These are phyloP conservation scores for Calycopis cecrops DNA, from an alignment of 1,140 invertebrate genomes.

Conservation along the genomic window DNA sequence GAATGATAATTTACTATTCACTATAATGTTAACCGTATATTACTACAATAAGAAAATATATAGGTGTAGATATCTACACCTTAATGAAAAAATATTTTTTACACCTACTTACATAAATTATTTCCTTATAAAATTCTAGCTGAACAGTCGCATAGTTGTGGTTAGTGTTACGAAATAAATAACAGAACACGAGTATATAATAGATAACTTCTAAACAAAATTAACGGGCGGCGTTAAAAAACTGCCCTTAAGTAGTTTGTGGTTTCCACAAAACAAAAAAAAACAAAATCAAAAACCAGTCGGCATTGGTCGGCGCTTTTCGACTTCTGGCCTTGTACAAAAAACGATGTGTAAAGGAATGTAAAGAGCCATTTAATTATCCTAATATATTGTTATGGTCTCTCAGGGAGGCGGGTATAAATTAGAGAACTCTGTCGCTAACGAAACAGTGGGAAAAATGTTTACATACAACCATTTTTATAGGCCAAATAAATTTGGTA, in stretches of 20 bases:
- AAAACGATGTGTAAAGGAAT: conserved; percentile 74
- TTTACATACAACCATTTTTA: conserved; percentile 4
- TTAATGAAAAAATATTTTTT: no score
- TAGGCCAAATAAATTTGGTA: not conserved
- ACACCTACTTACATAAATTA: not conserved
- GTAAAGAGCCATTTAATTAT: conserved; percentile 75
- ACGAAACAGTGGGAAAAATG: conserved; percentile 17
- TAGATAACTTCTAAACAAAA: conserved; percentile 38
- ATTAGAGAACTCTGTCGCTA: conserved; percentile 26
- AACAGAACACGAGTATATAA: conserved; percentile 3
- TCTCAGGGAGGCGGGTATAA: conserved; percentile 42
- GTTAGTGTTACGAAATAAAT: conserved; percentile 6
- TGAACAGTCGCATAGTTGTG: not conserved
- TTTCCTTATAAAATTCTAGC: not conserved
- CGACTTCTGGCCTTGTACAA: conserved; percentile 65
- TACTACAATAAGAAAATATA: no score
- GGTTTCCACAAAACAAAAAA: conserved; percentile 64
- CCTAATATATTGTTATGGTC: conserved; percentile 73
- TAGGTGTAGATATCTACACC: no score
- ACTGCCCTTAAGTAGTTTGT: conserved; percentile 65
- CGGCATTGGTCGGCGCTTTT: conserved; percentile 70
- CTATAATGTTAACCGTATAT: no score
- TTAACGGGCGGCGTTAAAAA: conserved; percentile 49
- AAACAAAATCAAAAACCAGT: conserved; percentile 55
- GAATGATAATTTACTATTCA: no score